Evolutionary conservation across 2,888 invertebrate species (phyloP).

Genomic region (Elegia similella): DNA sequence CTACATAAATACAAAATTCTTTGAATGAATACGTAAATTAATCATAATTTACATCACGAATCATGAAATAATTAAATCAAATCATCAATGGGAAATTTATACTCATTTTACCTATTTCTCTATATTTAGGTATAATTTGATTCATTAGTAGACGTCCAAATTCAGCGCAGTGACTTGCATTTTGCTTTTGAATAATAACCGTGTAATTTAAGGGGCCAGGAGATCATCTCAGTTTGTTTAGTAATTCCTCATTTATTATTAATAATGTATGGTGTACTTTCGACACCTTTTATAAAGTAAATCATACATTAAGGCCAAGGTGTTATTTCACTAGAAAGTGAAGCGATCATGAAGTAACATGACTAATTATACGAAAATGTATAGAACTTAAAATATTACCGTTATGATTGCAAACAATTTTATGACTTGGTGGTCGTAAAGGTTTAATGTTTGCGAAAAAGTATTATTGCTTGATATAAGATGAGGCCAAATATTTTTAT

Average conservation of each 20-base stretch:
- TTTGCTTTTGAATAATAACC: not conserved
- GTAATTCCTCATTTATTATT: not conserved
- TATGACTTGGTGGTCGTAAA: not conserved
- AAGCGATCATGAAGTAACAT: conserved; percentile 8
- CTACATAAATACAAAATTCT: no score
- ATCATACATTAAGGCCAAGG: conserved; percentile 14
- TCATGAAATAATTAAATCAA: not conserved
- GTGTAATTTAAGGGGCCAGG: not conserved
- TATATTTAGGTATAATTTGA: no score
- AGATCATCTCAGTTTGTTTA: not conserved
- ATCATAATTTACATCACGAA: no score
- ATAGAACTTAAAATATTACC: not conserved
- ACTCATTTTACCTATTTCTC: not conserved
- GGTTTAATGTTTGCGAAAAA: not conserved
- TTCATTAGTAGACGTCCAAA: not conserved
- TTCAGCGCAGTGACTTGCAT: not conserved
- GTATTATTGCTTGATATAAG: not conserved
- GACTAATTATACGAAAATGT: conserved; percentile 3
- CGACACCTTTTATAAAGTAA: conserved; percentile 7
- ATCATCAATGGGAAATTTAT: not conserved
- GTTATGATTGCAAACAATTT: not conserved
- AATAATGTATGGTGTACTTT: conserved; percentile 11
- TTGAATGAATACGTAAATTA: no score
- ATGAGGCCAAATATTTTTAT: no score
- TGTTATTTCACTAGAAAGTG: conserved; percentile 1